These are phyloP conservation scores for Hylaeus volcanicus DNA, from an alignment of 1,140 invertebrate genomes.

Conservation along the genomic window DNA sequence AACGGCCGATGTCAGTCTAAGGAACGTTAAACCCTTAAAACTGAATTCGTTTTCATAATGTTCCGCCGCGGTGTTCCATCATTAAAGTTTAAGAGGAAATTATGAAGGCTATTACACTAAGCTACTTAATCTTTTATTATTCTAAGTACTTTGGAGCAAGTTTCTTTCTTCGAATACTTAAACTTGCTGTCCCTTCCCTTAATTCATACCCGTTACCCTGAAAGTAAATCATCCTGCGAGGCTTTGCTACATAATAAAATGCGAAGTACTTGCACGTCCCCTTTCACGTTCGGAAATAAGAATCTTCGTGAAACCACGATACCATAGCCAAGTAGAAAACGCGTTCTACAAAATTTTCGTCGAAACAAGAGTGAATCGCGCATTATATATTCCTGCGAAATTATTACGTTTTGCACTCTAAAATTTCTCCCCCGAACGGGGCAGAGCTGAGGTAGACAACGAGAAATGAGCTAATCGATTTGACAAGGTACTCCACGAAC, in stretches of 20 bases:
- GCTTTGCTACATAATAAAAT: neutral
- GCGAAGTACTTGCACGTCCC: neutral
- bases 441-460: conserved; percentile 23
- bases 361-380: neutral
- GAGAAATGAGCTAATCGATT: conserved; percentile 62
- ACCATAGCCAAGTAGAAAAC: no score
- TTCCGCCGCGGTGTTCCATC: neutral
- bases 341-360: no score
- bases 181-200: neutral
- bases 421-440: neutral
- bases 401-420: neutral
- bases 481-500: conserved; percentile 67
- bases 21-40: neutral
- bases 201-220: neutral
- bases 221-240: neutral
- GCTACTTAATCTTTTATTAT: conserved; percentile 1
- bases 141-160: neutral
- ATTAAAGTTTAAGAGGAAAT: neutral
- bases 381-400: neutral
- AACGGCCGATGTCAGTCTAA: neutral
- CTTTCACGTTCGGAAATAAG: neutral
- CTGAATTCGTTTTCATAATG: neutral
- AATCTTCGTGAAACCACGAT: neutral
- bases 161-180: neutral
- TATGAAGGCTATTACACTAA: neutral